Base-by-base conservation (phyloP, 2,797 vertebrate genomes). In the Diplodus puntazzo region DNA sequence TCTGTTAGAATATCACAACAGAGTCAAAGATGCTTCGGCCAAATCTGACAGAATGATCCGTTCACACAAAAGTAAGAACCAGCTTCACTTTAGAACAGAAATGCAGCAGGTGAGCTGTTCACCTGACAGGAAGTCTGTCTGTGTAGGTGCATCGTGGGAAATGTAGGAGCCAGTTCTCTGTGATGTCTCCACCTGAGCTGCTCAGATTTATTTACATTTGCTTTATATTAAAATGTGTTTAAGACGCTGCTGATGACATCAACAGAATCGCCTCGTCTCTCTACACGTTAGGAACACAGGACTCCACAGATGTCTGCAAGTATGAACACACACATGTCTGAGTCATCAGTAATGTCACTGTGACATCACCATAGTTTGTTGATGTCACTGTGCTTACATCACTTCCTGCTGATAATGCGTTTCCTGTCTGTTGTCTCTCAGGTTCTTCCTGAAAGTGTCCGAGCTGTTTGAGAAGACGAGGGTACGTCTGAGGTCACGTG, bases 31-130 rank as follows among this genome's bases (percentile, higher is more conserved):
- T 77, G 94, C 98, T 0, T 98, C 98, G 70, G 94, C 96, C 89
- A 99, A 99, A 88, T 98, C 97, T 61, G 98, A 99, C 93, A 94
- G 97, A 90, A 99, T 99, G 98, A 99, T 99, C 92, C 96, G 96
- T 92, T 98, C 98, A 2, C 98, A 99, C 94, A 99, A 99, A 96
- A 98, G 98, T 99, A 96, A 95, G 97, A 91, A 11, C n/a, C 10
- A 3, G 0, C 1, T 6, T 25, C 4, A 45, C 1, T 42, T 27
- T 4, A 4, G 1, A n/a, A 27, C 23, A 14, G 42, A 12, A 4
- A 14, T 8, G 1, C 11, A 27, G 43, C 3, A 11, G 30, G 25
- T 57, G 25, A 14, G 49, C 25, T 34, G 30, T n/a, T 10, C 30
- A 34, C 30, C 30, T 34, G 30, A 34, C 30, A 34, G 30, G 30